phyloP scores from a whole-genome alignment of 2,797 vertebrate genomes.

The Botia kubotai region DNA sequence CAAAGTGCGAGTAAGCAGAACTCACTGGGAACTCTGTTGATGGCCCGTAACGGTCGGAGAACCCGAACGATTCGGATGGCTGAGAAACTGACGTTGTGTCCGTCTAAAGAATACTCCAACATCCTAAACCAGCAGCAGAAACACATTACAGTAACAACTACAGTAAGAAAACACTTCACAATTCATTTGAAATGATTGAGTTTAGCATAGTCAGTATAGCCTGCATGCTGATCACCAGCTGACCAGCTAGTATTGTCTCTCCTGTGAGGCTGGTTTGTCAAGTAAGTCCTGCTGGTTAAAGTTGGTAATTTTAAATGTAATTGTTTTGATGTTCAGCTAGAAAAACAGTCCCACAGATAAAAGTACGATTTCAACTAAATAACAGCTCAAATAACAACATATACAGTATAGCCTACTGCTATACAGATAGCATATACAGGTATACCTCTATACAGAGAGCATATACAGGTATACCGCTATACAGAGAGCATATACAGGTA shows the following conservation, averaged over 20 bases:
- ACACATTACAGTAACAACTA: neutral
- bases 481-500: too few species aligned
- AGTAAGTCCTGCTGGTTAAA: too few species aligned
- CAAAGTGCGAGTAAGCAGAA: conserved; percentile 53
- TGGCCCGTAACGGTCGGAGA: conserved; percentile 93
- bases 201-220: too few species aligned
- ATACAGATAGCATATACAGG: too few species aligned
- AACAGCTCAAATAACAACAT: neutral
- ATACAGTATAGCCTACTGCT: neutral
- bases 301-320: too few species aligned
- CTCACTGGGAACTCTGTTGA: conserved; percentile 99
- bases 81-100: conserved; percentile 95
- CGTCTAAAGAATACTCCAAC: conserved; percentile 97
- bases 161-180: too few species aligned
- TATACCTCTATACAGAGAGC: too few species aligned
- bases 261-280: too few species aligned
- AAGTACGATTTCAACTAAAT: neutral
- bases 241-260: too few species aligned
- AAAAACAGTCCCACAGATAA: neutral
- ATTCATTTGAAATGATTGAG: too few species aligned
- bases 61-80: conserved; percentile 95
- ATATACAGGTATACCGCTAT: too few species aligned
- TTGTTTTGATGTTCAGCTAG: neutral
- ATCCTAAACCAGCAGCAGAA: conserved; percentile 78
- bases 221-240: too few species aligned